phyloP scores from a whole-genome alignment of 2,797 vertebrate species.

The Platyrinchus mystaceus region DNA sequence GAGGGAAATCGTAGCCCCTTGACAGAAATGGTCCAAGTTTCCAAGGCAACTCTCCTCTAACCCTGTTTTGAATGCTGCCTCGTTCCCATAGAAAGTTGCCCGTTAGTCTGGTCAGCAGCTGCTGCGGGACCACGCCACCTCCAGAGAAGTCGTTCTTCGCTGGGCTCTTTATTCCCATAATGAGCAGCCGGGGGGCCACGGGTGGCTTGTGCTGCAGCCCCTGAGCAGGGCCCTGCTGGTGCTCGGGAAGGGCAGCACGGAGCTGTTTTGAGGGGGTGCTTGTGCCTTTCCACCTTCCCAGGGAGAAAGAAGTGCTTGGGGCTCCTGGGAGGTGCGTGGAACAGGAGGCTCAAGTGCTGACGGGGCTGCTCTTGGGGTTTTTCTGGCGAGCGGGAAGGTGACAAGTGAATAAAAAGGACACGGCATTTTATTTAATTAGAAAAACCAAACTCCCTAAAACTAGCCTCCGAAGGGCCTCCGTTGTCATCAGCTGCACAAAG shows the following conservation, averaged over 20 bases:
- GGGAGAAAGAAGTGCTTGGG: neutral
- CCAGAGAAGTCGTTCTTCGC: neutral
- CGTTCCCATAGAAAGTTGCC: conserved; percentile 38
- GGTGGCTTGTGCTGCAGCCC: neutral
- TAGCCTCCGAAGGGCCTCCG: conserved; percentile 71
- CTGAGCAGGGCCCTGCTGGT: neutral
- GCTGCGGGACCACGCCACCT: conserved; percentile 1
- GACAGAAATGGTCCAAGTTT: conserved; percentile 20
- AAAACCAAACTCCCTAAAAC: conserved; percentile 71
- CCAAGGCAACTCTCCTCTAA: conserved; percentile 42
- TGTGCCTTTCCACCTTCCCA: neutral
- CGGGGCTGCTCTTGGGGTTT: neutral
- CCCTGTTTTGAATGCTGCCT: neutral
- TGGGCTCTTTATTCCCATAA: conserved; percentile 21
- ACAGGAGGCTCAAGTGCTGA: neutral
- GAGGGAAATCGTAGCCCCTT: neutral
- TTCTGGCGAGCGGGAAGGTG: conserved; percentile 17
- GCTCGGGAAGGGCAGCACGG: neutral
- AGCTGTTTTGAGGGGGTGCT: neutral
- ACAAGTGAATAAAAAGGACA: conserved; percentile 64
- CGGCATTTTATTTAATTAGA: conserved; percentile 63
- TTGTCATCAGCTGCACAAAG: conserved; percentile 78
- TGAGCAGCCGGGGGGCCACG: neutral
- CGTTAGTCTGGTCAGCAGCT: conserved; percentile 35
- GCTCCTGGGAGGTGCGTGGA: neutral